A percentile compares a stretch with the other conserved stretches of the same genome.
phyloP scores from a whole-genome alignment of 2,888 invertebrate genomes.

The Rhyacophila evoluta region DNA sequence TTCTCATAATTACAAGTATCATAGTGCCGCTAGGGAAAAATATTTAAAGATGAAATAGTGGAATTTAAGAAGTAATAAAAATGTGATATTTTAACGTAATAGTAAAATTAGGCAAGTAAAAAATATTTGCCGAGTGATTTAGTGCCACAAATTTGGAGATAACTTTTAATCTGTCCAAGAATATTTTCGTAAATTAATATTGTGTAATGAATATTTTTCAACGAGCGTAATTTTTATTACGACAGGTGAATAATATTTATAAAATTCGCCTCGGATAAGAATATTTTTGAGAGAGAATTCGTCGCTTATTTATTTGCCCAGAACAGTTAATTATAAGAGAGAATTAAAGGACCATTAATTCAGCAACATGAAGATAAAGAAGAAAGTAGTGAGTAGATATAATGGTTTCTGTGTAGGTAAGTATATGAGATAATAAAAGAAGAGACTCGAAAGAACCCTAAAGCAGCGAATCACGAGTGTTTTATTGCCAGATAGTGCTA shows the following conservation, averaged over 20 bases:
- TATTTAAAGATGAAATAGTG: too few species aligned
- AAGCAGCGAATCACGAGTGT: conserved; percentile 24
- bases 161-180: too few species aligned
- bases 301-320: neutral
- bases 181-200: too few species aligned
- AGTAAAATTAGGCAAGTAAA: too few species aligned
- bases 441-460: conserved; percentile 13
- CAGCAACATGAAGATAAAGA: neutral
- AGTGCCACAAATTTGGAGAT: too few species aligned
- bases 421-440: conserved; percentile 19
- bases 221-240: neutral
- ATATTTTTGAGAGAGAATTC: neutral
- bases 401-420: neutral
- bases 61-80: too few species aligned
- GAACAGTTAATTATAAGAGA: conserved; percentile 24
- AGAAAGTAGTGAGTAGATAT: neutral
- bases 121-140: too few species aligned
- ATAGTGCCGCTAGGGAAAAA: too few species aligned
- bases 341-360: conserved; percentile 17
- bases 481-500: conserved; percentile 24
- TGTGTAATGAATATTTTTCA: too few species aligned
- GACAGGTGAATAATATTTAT: neutral
- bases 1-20: too few species aligned
- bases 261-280: neutral
- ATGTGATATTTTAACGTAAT: too few species aligned